A percentile compares a stretch with the other conserved stretches of the same genome.
Conservation (phyloP, 2,888 invertebrate genomes). For the Aporophyla lueneburgensis region DNA sequence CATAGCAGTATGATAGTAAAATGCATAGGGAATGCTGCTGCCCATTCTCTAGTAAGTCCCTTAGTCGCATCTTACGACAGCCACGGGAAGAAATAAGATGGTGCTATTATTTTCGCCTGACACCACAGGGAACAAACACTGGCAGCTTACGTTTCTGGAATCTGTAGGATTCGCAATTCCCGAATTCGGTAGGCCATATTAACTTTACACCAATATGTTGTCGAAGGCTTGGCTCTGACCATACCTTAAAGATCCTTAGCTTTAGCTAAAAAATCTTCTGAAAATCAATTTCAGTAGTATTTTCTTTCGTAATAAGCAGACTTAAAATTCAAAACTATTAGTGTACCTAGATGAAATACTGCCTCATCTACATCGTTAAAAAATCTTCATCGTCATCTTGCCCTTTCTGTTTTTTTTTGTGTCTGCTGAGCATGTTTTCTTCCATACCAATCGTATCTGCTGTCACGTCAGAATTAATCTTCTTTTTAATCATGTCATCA, state of each 20-base stretch:
- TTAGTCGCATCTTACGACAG: too few species aligned
- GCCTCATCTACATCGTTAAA: neutral
- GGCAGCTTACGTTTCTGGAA: neutral
- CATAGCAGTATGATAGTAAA: too few species aligned
- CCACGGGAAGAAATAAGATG: too few species aligned
- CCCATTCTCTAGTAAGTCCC: too few species aligned
- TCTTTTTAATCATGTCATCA: neutral
- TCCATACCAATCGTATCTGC: neutral
- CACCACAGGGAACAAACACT: too few species aligned
- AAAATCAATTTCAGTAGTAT: neutral
- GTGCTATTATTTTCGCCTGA: too few species aligned
- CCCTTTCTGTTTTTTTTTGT: neutral
- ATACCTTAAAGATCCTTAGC: neutral
- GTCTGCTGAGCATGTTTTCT: neutral
- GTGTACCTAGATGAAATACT: neutral
- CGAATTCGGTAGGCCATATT: neutral
- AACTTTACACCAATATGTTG: neutral
- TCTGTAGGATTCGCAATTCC: neutral
- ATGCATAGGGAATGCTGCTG: too few species aligned
- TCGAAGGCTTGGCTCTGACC: neutral
- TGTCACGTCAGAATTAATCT: neutral
- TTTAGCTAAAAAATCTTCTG: neutral
- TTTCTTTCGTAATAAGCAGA: neutral
- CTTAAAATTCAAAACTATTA: neutral
- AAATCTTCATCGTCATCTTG: neutral